These are phyloP conservation scores for Trachelus iudaicus DNA, from an alignment of 2,888 invertebrate genomes.

Conservation along the genomic window DNA sequence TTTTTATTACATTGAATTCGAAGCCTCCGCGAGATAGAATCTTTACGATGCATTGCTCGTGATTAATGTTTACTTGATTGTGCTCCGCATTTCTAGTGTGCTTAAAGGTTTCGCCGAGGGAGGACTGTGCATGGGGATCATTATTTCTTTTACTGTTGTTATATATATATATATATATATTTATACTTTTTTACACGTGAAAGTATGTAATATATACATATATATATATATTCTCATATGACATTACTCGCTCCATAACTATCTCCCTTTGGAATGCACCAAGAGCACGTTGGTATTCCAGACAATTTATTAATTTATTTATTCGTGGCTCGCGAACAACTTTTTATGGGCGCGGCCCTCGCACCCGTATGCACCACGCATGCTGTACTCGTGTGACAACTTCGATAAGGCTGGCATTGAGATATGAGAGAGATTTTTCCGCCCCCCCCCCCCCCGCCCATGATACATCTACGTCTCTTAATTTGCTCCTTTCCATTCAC, in stretches of 20 bases:
- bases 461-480: not conserved
- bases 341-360: conserved; percentile 28
- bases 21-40: not conserved
- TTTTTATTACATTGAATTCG: not conserved
- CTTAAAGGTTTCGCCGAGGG: not conserved
- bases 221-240: not conserved
- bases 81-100: not conserved
- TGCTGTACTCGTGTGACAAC: not conserved
- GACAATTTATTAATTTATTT: conserved; percentile 46
- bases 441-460: not conserved
- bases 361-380: not conserved
- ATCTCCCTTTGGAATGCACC: not conserved
- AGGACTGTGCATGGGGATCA: not conserved
- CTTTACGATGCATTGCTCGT: not conserved
- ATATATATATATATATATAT: not conserved
- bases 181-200: not conserved
- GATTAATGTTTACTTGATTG: not conserved
- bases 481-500: not conserved
- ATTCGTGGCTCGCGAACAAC: conserved; percentile 35
- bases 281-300: conserved; percentile 17
- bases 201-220: not conserved
- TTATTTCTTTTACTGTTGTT: not conserved
- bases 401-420: not conserved
- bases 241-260: not conserved
- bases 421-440: not conserved